Evolutionary conservation across 23 tunicate species (phyloP).

Genomic region (Corella eumyota): DNA sequence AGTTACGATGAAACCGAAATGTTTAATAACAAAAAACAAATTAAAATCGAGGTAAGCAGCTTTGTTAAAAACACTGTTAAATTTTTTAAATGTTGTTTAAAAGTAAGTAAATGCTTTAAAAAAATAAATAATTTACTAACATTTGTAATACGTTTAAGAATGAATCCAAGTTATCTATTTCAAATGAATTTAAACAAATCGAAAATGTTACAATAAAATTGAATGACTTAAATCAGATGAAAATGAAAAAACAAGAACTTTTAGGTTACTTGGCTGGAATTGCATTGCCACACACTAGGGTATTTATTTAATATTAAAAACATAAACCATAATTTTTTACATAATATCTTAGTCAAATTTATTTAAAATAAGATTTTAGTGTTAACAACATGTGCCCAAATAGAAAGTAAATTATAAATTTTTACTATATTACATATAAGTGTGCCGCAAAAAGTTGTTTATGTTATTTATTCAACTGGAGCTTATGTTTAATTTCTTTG

Average conservation of each 20-base stretch:
- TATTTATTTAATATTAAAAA: conserved; percentile 16
- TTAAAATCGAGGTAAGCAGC: too few relatives aligned
- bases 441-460: background rate
- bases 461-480: conserved; percentile 9
- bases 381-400: too few relatives aligned
- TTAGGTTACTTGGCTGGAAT: conserved; percentile 50
- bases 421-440: background rate
- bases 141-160: too few relatives aligned
- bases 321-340: conserved; percentile 1
- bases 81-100: too few relatives aligned
- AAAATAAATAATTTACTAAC: too few relatives aligned
- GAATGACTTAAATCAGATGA: background rate
- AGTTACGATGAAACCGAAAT: too few relatives aligned
- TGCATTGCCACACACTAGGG: conserved; percentile 69
- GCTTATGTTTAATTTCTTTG: too few relatives aligned
- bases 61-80: too few relatives aligned
- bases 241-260: conserved; percentile 12
- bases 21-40: too few relatives aligned
- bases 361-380: background rate
- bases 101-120: too few relatives aligned
- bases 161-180: background rate
- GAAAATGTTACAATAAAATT: background rate
- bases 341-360: too few relatives aligned
- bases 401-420: too few relatives aligned
- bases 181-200: background rate